Percentiles rank a stretch among this genome's conserved stretches.
phyloP scores from a whole-genome alignment of 2,888 invertebrate species.

The Brachylomia viminalis region DNA sequence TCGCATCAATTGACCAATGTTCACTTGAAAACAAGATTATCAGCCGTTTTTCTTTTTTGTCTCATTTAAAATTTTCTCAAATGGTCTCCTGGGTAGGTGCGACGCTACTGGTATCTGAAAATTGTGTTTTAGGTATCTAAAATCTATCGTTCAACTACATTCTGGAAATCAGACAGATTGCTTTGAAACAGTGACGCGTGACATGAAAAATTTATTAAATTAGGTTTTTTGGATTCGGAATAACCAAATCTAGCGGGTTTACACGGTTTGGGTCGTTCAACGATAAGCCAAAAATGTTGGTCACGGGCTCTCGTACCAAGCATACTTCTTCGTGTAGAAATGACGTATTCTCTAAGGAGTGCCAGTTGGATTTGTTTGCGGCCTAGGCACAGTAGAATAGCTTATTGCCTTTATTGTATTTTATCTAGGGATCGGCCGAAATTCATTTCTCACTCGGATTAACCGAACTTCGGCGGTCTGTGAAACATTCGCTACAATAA shows the following conservation, averaged over 20 bases:
- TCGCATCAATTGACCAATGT: neutral
- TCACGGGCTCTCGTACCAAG: neutral
- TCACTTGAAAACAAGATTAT: neutral
- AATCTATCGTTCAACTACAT: neutral
- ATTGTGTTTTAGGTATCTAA: neutral
- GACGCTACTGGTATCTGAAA: neutral
- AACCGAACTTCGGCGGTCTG: neutral
- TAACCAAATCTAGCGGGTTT: neutral
- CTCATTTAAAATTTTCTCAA: neutral
- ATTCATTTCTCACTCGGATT: neutral
- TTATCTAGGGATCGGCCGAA: slow-evolving; percentile 1
- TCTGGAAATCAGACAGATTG: neutral
- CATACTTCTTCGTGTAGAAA: slow-evolving; percentile 14
- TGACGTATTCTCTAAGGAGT: slow-evolving; percentile 32
- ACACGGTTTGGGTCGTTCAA: neutral
- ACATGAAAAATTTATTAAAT: neutral
- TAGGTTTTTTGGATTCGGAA: neutral
- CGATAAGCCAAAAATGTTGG: neutral
- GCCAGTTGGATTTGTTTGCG: slow-evolving; percentile 17
- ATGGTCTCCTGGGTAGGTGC: neutral
- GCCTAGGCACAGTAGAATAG: neutral
- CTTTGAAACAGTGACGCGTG: neutral
- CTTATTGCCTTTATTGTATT: slow-evolving; percentile 3
- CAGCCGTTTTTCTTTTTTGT: neutral
- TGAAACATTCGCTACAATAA: neutral